Percentiles rank a stretch among this genome's conserved stretches.
Evolutionary conservation across 2,888 invertebrate species (phyloP).

Genomic region (Galeruca laticollis): DNA sequence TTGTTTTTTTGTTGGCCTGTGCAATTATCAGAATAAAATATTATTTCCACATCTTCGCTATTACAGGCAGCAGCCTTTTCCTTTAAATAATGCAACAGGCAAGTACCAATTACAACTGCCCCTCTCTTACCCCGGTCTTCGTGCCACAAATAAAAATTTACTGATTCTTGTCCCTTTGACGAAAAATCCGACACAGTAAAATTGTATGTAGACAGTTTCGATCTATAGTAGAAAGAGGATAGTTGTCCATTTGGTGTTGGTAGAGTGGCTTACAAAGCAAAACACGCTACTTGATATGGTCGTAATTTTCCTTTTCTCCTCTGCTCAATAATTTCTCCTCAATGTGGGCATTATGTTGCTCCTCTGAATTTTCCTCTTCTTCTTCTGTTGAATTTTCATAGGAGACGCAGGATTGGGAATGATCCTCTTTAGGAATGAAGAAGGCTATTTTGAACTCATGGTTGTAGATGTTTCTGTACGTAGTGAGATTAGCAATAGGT

Average conservation of each 20-base stretch:
- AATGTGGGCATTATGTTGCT: conserved; percentile 26
- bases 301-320: conserved; percentile 24
- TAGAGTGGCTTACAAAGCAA: conserved; percentile 48
- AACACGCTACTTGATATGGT: conserved; percentile 33
- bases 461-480: conserved; percentile 31
- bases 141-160: conserved; percentile 39
- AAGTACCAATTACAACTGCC: conserved; percentile 30
- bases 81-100: conserved; percentile 30
- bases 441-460: conserved; percentile 37
- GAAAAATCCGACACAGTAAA: conserved; percentile 34
- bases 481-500: conserved; percentile 23
- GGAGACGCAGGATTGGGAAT: conserved; percentile 23
- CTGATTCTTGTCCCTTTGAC: conserved; percentile 34
- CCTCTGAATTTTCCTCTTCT: conserved; percentile 9
- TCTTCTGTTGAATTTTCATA: too few relatives aligned
- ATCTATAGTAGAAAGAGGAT: conserved; percentile 41
- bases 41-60: too few relatives aligned
- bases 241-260: conserved; percentile 44
- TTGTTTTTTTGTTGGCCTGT: conserved; percentile 32
- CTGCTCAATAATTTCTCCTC: conserved; percentile 30
- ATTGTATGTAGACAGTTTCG: conserved; percentile 35
- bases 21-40: too few relatives aligned
- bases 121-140: too few relatives aligned
- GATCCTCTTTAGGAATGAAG: conserved; percentile 38
- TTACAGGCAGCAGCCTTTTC: too few relatives aligned